These are phyloP conservation scores for Poeciliopsis occidentalis DNA, from an alignment of 2,113 vertebrate genomes.

Conservation along the genomic window DNA sequence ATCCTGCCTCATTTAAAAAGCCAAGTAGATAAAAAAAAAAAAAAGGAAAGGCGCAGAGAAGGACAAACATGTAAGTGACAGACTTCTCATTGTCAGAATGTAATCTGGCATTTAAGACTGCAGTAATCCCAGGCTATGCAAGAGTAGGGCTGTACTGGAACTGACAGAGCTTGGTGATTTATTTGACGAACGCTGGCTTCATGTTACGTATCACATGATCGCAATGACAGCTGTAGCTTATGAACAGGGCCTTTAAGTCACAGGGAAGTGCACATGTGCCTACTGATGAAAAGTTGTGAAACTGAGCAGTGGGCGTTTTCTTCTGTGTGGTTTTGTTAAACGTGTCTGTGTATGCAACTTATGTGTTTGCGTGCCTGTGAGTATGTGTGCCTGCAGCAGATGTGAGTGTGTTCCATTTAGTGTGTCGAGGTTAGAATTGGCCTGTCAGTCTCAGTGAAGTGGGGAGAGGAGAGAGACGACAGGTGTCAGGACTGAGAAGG, in stretches of 20 bases:
- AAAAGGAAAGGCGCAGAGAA: neutral
- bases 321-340: neutral
- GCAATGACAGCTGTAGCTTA: slow-evolving; percentile 55
- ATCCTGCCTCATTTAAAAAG: slow-evolving; percentile 16
- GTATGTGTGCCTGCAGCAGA: slow-evolving; percentile 10
- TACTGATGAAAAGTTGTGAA: slow-evolving; percentile 27
- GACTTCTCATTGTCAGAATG: slow-evolving; percentile 24
- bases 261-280: slow-evolving; percentile 19
- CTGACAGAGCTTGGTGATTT: slow-evolving; percentile 54
- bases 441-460: slow-evolving; percentile 68
- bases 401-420: slow-evolving; percentile 44
- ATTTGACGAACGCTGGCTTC: slow-evolving; percentile 49
- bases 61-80: slow-evolving; percentile 12
- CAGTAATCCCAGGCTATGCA: slow-evolving; percentile 36
- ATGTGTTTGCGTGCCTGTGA: slow-evolving; percentile 1
- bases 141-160: slow-evolving; percentile 41
- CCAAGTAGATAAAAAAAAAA: slow-evolving; percentile 1
- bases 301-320: slow-evolving; percentile 6
- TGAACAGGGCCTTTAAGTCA: slow-evolving; percentile 27
- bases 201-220: slow-evolving; percentile 62
- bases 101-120: slow-evolving; percentile 42
- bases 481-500: slow-evolving; percentile 58
- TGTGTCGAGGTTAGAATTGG: slow-evolving; percentile 51
- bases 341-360: slow-evolving; percentile 12
- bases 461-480: slow-evolving; percentile 53